Conservation (phyloP, 2,888 invertebrate genomes). For the Pomacea canaliculata region DNA sequence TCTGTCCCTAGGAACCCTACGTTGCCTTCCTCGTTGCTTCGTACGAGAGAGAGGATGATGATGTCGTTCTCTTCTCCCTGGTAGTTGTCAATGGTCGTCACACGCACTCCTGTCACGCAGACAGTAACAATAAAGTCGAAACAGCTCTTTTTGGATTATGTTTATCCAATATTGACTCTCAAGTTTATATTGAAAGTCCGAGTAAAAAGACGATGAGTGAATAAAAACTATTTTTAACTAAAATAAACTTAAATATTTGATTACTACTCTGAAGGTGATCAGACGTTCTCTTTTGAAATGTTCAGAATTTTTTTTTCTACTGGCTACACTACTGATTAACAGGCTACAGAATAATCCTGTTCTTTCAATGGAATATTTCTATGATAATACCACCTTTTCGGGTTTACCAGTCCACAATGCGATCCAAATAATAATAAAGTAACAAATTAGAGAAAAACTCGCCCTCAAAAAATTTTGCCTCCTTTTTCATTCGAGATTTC, state of each 20-base stretch:
- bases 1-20: conserved; percentile 30
- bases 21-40: conserved; percentile 26
- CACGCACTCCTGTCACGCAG: conserved; percentile 3
- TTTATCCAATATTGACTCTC: background rate
- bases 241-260: too few relatives aligned
- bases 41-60: conserved; percentile 27
- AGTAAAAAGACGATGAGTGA: too few relatives aligned
- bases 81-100: conserved; percentile 33
- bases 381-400: too few relatives aligned
- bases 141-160: background rate
- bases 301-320: too few relatives aligned
- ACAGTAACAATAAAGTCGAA: background rate
- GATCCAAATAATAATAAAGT: too few relatives aligned
- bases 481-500: conserved; percentile 46
- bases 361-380: too few relatives aligned
- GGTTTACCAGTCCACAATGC: too few relatives aligned
- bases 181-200: background rate
- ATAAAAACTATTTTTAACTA: too few relatives aligned
- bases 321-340: too few relatives aligned
- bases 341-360: too few relatives aligned
- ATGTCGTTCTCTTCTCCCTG: conserved; percentile 35
- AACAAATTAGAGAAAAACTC: background rate
- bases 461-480: conserved; percentile 7
- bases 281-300: too few relatives aligned
- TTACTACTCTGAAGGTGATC: too few relatives aligned